Conservation (phyloP, 2,113 vertebrate genomes). For the Rhinichthys klamathensis region DNA sequence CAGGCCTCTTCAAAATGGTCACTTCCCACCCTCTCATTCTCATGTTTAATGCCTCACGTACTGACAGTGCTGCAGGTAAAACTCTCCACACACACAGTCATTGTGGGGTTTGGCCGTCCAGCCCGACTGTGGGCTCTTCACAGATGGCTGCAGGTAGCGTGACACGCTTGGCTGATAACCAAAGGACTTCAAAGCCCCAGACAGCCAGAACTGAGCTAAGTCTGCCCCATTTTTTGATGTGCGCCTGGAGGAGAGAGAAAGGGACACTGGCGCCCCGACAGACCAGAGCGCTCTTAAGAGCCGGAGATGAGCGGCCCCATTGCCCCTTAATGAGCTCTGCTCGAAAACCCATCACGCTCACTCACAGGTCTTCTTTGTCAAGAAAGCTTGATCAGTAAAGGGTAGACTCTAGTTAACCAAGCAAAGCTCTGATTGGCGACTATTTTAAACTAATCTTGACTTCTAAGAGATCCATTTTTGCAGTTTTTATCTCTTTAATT, state of each 20-base stretch:
- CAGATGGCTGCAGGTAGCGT: conserved; percentile 56
- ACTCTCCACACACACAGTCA: conserved; percentile 23
- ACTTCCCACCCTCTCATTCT: neutral
- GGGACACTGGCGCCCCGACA: conserved; percentile 10
- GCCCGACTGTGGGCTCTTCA: conserved; percentile 45
- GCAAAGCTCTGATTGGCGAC: neutral
- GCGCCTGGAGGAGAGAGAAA: conserved; percentile 42
- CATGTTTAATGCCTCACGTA: conserved; percentile 17
- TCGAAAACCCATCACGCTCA: conserved; percentile 28
- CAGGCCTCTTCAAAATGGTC: conserved; percentile 1
- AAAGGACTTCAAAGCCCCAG: conserved; percentile 59
- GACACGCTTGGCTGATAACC: conserved; percentile 55
- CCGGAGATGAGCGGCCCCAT: conserved; percentile 49
- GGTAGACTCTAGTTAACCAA: neutral
- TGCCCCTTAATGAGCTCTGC: conserved; percentile 48
- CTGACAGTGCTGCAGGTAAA: conserved; percentile 28
- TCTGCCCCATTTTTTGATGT: conserved; percentile 51
- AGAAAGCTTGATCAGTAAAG: conserved; percentile 27
- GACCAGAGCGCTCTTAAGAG: conserved; percentile 43
- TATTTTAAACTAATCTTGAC: neutral
- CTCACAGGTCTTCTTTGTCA: conserved; percentile 28
- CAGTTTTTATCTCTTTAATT: neutral
- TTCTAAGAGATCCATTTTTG: neutral
- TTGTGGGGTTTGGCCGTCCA: conserved; percentile 33
- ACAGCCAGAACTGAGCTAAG: conserved; percentile 46